Conservation (phyloP, 2,888 invertebrate species). For the Mechanitis messenoides region DNA sequence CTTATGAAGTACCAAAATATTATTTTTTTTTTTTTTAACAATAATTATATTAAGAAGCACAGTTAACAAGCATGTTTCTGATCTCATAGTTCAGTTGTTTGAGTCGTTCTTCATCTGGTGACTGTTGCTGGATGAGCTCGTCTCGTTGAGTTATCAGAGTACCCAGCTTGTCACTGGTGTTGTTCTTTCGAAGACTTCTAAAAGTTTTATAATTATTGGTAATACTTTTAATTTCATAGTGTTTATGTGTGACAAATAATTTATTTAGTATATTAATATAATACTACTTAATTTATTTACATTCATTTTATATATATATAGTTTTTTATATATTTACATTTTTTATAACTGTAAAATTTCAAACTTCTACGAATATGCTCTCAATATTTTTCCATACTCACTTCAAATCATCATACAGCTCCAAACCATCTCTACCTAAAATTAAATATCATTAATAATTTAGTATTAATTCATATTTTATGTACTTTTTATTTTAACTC, state of each 20-base stretch:
- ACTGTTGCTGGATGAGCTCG: constrained; percentile 62
- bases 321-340: neutral
- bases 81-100: constrained; percentile 73
- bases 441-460: constrained; percentile 20
- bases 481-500: constrained; percentile 22
- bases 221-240: too few species aligned
- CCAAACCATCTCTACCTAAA: constrained; percentile 45
- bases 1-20: too few species aligned
- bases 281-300: too few species aligned
- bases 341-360: too few species aligned
- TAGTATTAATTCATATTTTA: constrained; percentile 6
- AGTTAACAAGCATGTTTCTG: constrained; percentile 63
- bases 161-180: constrained; percentile 59
- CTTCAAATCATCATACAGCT: constrained; percentile 51
- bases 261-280: too few species aligned
- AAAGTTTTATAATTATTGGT: constrained; percentile 9
- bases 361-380: too few species aligned
- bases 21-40: too few species aligned
- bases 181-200: constrained; percentile 51
- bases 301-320: neutral
- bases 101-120: constrained; percentile 63
- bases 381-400: constrained; percentile 34
- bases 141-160: constrained; percentile 70
- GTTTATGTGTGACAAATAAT: too few species aligned
- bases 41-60: constrained; percentile 44